Base-by-base conservation (phyloP, 2,113 vertebrate species). In the Anser brachyrhynchus region DNA sequence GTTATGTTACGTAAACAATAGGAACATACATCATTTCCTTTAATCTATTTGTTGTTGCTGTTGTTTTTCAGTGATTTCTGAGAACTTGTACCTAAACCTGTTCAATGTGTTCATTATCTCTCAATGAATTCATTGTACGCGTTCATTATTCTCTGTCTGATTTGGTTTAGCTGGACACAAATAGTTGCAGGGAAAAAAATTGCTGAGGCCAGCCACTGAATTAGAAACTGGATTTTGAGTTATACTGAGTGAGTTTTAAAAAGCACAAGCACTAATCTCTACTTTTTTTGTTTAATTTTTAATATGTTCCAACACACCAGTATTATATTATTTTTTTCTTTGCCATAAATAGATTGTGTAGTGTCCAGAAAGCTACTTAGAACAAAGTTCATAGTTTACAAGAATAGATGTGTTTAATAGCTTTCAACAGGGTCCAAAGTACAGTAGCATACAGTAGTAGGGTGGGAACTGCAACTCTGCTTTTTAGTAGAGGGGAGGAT, bases 1-100 rank as follows among this genome's bases (percentile, higher is more conserved):
- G 11, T 89, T 95, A 5, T 51, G 43, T 90, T 87, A 49, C 66
- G 33, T 72, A 93, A 95, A 46, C 66, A 67, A 3, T 2, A 69
- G 85, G 61, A 96, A 25, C 35, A 4, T 18, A 52, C 69, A 52
- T 77, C 29, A 77, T 58, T 87, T 89, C 80, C 71, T 78, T 65
- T 15, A 54, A 84, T 72, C 61, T 82, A 1, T 69, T 78, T 81
- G 69, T 44, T 51, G 49, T 51, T 51, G 46, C 10, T 49, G 49
- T 51, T 51, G 49, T 95, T 95, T 89, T 81, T 65, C 33, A 67
- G 93, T 77, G 81, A 46, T 66, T 87, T 72, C 85, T 16, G 70
- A 78, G 22, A 29, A 29, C 70, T 91, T 84, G 25, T 49, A 52
- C 26, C 78, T 69, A 35, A 95, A 79, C 41, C 35, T 75, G 81